Conservation (phyloP, 2,888 invertebrate species). For the Himalopsyche anomala region DNA sequence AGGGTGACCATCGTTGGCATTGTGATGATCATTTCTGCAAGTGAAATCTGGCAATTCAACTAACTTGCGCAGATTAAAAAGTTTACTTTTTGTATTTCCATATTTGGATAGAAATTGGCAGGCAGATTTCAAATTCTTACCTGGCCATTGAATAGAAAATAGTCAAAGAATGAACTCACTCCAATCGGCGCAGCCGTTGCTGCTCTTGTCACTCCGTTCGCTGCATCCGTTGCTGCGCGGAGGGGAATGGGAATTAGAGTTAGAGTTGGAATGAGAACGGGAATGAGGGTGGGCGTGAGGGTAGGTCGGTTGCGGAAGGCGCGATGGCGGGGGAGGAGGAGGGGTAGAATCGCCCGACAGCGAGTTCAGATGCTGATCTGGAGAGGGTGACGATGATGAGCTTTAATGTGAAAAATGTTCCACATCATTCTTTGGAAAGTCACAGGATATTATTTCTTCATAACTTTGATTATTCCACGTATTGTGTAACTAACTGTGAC, state of each 20-base stretch:
- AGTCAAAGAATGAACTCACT: conserved; percentile 55
- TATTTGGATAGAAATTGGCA: too few relatives aligned
- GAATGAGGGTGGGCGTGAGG: conserved; percentile 53
- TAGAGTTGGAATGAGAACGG: conserved; percentile 53
- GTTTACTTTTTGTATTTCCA: too few relatives aligned
- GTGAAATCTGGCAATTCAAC: too few relatives aligned
- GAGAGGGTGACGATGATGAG: conserved; percentile 65
- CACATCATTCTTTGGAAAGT: too few relatives aligned
- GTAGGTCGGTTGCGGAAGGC: conserved; percentile 49
- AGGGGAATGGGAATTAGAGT: conserved; percentile 68
- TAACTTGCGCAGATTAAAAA: too few relatives aligned
- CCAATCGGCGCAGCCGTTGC: conserved; percentile 64
- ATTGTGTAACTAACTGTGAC: too few relatives aligned
- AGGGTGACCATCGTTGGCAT: too few relatives aligned
- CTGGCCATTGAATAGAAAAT: too few relatives aligned
- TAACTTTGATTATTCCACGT: too few relatives aligned
- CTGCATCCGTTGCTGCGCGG: conserved; percentile 78
- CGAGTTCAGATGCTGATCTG: conserved; percentile 56
- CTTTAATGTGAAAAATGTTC: conserved; percentile 52
- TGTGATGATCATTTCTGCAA: too few relatives aligned
- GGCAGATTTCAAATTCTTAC: too few relatives aligned
- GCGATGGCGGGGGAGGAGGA: conserved; percentile 68
- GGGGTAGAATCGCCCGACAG: conserved; percentile 65
- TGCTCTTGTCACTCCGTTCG: conserved; percentile 70
- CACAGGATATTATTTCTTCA: too few relatives aligned